These are phyloP conservation scores for Betta splendens DNA, from an alignment of 2,797 vertebrate genomes.

Conservation along the genomic window DNA sequence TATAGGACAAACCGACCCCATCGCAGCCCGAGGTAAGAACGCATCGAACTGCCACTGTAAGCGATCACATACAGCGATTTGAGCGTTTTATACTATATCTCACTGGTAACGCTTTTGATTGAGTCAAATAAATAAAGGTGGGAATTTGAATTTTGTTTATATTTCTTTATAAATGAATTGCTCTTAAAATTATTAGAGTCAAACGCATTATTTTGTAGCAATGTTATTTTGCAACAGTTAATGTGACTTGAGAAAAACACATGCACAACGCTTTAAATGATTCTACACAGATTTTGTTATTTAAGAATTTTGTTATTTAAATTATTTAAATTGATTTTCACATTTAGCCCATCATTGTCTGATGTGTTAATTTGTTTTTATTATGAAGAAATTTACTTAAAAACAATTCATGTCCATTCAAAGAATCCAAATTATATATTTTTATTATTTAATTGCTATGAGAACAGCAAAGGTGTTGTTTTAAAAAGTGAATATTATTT, in stretches of 20 bases:
- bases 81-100: not conserved
- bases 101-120: not conserved
- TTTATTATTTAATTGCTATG: too few species aligned
- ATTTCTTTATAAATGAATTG: too few species aligned
- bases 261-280: not conserved
- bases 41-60: constrained; percentile 5
- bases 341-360: too few species aligned
- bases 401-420: not conserved
- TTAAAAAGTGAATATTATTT: too few species aligned
- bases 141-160: not conserved
- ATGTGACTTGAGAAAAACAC: not conserved
- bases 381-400: not conserved
- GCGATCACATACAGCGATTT: not conserved
- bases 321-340: not conserved
- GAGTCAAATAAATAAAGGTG: not conserved
- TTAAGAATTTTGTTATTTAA: not conserved
- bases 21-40: constrained; percentile 72
- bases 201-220: too few species aligned
- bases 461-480: too few species aligned
- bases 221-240: not conserved
- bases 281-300: not conserved
- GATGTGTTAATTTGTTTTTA: not conserved
- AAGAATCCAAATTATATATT: too few species aligned
- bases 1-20: constrained; percentile 55
- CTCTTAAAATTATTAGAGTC: too few species aligned